Evolutionary conservation across 64 coral and sea anemone genomes (phyloP).

Genomic region (Actinia equina): DNA sequence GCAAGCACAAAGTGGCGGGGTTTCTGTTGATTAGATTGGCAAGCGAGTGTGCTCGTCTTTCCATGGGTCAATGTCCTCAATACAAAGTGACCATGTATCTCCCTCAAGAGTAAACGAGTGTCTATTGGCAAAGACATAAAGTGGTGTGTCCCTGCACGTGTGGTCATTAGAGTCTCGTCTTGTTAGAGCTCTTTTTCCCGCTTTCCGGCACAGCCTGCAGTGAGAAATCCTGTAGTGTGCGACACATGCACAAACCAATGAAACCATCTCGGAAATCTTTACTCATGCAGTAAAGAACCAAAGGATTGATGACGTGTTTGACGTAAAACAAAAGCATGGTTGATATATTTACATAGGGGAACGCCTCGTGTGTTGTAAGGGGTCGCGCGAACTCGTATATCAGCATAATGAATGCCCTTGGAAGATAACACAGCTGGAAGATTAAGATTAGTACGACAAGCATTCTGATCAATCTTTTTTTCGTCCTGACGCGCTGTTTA

Average conservation of each 20-base stretch:
- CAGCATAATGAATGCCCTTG: conserved; percentile 63
- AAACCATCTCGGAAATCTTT: conserved; percentile 32
- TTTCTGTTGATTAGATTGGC: too few relatives aligned
- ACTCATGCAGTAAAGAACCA: conserved; percentile 51
- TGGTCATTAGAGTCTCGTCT: not conserved
- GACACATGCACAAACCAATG: not conserved
- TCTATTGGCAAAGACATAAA: not conserved
- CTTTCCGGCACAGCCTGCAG: not conserved
- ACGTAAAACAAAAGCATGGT: conserved; percentile 41
- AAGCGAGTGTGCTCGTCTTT: too few relatives aligned
- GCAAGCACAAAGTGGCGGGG: too few relatives aligned
- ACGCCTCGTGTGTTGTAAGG: not conserved
- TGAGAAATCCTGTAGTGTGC: not conserved
- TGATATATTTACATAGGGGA: conserved; percentile 25
- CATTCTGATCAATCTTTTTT: conserved; percentile 51
- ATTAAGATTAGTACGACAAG: conserved; percentile 36
- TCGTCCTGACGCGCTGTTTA: not conserved
- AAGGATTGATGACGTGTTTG: conserved; percentile 53
- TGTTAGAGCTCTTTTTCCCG: not conserved
- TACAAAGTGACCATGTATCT: too few relatives aligned
- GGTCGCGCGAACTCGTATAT: conserved; percentile 23
- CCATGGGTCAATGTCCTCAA: too few relatives aligned
- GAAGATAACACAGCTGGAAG: conserved; percentile 63
- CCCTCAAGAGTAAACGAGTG: too few relatives aligned
- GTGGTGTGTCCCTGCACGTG: not conserved